Evolutionary conservation across 2,888 invertebrate species (phyloP).

Genomic region (Steinernema carpocapsae): DNA sequence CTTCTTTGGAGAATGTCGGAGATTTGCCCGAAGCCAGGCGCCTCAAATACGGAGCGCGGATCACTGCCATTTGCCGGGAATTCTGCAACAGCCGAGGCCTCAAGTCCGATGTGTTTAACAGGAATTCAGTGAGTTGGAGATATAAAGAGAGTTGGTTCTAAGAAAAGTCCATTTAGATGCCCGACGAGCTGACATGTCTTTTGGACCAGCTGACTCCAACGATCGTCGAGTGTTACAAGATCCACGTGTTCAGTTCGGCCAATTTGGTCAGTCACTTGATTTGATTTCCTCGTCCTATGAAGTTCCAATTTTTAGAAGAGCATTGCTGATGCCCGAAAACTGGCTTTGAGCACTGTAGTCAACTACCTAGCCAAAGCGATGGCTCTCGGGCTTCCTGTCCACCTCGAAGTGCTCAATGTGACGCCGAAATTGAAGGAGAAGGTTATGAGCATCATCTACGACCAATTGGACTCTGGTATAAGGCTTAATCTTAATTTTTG

Average conservation of each 20-base stretch:
- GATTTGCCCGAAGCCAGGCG: slow-evolving; percentile 44
- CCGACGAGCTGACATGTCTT: slow-evolving; percentile 39
- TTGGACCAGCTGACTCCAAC: slow-evolving; percentile 44
- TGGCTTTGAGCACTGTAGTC: slow-evolving; percentile 41
- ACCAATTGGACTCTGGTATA: slow-evolving; percentile 38
- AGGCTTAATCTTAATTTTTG: too few species aligned
- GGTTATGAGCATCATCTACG: slow-evolving; percentile 41
- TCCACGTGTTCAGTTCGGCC: slow-evolving; percentile 36
- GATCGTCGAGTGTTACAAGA: slow-evolving; percentile 36
- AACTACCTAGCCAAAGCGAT: slow-evolving; percentile 45
- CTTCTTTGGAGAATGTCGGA: slow-evolving; percentile 43
- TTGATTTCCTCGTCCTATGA: neutral
- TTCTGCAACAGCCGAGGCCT: slow-evolving; percentile 42
- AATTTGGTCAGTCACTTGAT: neutral
- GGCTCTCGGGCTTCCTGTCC: slow-evolving; percentile 54
- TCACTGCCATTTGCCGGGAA: slow-evolving; percentile 44
- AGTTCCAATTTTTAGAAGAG: slow-evolving; percentile 39
- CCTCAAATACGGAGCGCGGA: slow-evolving; percentile 32
- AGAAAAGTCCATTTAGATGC: slow-evolving; percentile 4
- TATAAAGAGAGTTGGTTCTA: neutral
- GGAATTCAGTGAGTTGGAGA: slow-evolving; percentile 29
- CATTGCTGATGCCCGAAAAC: slow-evolving; percentile 37
- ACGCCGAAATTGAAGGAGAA: slow-evolving; percentile 41
- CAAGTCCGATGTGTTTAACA: slow-evolving; percentile 39
- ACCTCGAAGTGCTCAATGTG: slow-evolving; percentile 49